Percentiles rank a stretch among this genome's conserved stretches.
Evolutionary conservation across 1,140 invertebrate species (phyloP).

Genomic region (Trichonephila clavipes): DNA sequence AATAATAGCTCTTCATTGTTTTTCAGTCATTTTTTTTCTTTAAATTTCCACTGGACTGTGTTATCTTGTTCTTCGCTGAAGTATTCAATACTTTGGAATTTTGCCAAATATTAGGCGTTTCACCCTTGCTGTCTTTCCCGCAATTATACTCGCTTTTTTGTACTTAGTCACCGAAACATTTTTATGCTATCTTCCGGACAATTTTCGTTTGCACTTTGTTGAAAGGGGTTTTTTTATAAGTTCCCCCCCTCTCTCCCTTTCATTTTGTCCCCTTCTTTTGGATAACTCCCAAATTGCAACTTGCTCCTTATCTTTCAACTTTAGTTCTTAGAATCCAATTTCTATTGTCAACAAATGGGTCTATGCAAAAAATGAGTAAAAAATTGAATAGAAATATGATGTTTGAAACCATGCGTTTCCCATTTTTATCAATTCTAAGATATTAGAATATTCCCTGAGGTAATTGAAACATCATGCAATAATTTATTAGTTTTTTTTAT

Average conservation of each 20-base stretch:
- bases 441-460: neutral
- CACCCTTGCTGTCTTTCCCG: neutral
- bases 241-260: neutral
- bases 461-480: neutral
- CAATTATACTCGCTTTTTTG: slow-evolving; percentile 1
- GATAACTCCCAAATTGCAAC: neutral
- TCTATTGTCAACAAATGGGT: neutral
- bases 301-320: neutral
- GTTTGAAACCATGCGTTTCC: neutral
- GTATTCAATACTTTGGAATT: slow-evolving; percentile 27
- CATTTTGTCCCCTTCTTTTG: neutral
- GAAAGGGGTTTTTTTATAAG: neutral
- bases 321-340: neutral
- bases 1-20: neutral
- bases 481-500: neutral
- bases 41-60: neutral
- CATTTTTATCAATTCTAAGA: neutral
- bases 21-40: neutral
- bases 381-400: neutral
- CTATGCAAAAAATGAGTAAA: neutral
- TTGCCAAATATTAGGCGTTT: neutral
- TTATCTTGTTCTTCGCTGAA: neutral
- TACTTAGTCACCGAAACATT: neutral
- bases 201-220: neutral
- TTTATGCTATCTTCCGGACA: neutral